phyloP scores from a whole-genome alignment of 2,113 vertebrate species.

The Dipodomys stephensi region DNA sequence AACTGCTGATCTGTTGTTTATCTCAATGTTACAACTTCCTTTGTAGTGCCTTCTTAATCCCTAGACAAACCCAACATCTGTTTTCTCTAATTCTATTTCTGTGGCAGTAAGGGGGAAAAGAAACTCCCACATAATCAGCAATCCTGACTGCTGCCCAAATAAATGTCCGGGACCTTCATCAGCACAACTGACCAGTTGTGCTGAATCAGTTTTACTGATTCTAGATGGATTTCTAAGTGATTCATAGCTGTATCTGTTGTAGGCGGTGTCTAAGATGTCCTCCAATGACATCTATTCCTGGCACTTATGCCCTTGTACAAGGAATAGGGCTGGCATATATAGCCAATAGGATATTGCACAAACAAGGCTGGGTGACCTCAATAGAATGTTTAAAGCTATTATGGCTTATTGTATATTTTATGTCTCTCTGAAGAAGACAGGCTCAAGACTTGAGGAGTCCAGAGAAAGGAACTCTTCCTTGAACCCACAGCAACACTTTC shows the following conservation, averaged over 20 bases:
- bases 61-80: constrained; percentile 26
- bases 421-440: neutral
- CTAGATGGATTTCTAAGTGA: neutral
- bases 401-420: too few species aligned
- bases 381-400: neutral
- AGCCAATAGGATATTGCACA: neutral
- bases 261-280: neutral
- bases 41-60: neutral
- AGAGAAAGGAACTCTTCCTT: neutral
- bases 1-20: neutral
- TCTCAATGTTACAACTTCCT: neutral
- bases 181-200: neutral
- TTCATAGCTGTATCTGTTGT: neutral
- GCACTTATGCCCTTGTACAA: neutral
- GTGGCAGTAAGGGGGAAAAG: neutral
- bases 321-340: neutral
- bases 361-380: neutral
- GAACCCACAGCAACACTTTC: neutral
- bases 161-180: neutral
- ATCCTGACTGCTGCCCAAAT: neutral
- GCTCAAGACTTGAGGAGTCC: neutral
- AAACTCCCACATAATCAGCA: neutral
- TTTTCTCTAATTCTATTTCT: constrained; percentile 38
- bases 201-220: neutral
- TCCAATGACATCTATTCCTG: neutral